phyloP scores from a whole-genome alignment of 2,797 vertebrate species.

The Myripristis jacobus region DNA sequence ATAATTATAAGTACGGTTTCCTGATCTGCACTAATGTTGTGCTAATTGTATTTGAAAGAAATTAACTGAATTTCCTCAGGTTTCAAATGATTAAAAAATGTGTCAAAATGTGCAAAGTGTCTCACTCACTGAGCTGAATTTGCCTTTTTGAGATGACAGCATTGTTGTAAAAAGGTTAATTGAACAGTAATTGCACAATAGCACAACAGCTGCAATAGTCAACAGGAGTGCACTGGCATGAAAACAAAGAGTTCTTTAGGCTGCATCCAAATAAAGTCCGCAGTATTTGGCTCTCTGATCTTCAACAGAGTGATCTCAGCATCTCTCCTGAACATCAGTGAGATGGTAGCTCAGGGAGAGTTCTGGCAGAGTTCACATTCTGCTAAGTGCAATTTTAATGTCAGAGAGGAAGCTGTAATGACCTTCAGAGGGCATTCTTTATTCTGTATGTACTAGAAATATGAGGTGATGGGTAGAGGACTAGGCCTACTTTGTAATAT shows the following conservation, averaged over 20 bases:
- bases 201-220: neutral
- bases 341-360: constrained; percentile 9
- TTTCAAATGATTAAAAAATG: no score
- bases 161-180: no score
- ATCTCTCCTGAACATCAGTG: no score
- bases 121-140: no score
- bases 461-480: neutral
- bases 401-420: constrained; percentile 51
- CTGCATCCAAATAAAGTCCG: neutral
- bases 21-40: no score
- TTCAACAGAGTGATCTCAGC: neutral
- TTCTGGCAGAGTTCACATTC: no score
- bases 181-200: no score
- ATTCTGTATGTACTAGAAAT: constrained; percentile 9
- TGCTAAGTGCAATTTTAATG: constrained; percentile 57
- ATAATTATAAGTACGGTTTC: no score
- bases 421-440: constrained; percentile 43
- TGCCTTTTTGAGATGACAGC: no score
- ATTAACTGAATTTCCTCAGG: no score
- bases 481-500: neutral
- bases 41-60: no score
- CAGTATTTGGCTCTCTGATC: neutral
- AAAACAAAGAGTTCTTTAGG: neutral
- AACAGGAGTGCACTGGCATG: neutral
- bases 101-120: no score